phyloP scores from a whole-genome alignment of 2,797 vertebrate genomes.

The Aplochiton taeniatus region DNA sequence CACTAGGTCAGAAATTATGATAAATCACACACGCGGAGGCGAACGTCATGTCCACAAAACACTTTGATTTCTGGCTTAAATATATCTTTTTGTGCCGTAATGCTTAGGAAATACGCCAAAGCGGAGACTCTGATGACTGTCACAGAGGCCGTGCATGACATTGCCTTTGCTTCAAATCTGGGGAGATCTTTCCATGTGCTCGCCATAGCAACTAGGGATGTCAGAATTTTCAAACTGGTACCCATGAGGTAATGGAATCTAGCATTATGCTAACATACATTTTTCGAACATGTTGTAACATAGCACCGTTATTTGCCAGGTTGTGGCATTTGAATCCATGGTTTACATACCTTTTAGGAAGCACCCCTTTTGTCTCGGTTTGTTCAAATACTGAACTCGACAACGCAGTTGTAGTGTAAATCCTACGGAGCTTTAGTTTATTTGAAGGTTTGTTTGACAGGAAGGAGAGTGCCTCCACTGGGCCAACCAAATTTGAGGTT shows the following conservation, averaged over 20 bases:
- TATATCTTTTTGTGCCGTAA: too few species aligned
- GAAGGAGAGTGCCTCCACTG: conserved; percentile 87
- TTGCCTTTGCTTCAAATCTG: conserved; percentile 95
- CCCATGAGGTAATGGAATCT: conserved; percentile 85
- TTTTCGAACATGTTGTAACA: too few species aligned
- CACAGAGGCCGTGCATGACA: conserved; percentile 94
- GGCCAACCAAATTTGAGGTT: conserved; percentile 93
- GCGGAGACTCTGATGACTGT: conserved; percentile 95
- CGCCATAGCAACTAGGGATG: conserved; percentile 96
- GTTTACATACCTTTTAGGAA: too few species aligned
- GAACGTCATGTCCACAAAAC: not conserved
- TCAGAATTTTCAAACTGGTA: conserved; percentile 94
- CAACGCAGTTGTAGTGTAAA: not conserved
- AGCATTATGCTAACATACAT: too few species aligned
- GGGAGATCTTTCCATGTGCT: conserved; percentile 96
- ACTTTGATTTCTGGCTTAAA: not conserved
- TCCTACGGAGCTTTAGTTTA: not conserved
- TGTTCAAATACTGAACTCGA: not conserved
- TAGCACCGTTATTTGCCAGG: too few species aligned
- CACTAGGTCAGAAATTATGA: conserved; percentile 77
- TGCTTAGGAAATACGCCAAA: conserved; percentile 90
- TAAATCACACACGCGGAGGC: not conserved
- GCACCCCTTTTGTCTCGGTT: not conserved
- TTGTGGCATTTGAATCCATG: too few species aligned
- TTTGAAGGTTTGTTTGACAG: conserved; percentile 59